phyloP scores from a whole-genome alignment of 2,113 vertebrate genomes.

The Nesospiza acunhae region DNA sequence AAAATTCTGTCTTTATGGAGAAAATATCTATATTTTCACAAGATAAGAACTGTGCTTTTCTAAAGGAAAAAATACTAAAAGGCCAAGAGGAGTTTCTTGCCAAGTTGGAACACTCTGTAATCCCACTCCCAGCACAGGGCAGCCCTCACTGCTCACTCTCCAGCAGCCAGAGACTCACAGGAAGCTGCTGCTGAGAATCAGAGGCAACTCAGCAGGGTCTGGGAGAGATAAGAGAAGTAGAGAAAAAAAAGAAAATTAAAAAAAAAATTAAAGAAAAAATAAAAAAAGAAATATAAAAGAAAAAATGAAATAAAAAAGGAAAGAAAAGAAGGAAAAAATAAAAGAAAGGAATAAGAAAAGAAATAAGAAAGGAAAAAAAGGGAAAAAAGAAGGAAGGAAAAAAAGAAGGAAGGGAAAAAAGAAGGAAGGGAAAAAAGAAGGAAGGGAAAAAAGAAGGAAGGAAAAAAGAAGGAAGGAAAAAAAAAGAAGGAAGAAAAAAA shows the following conservation, averaged over 20 bases:
- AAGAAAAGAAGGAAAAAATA: no score
- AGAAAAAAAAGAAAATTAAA: not conserved
- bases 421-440: no score
- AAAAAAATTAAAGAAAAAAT: not conserved
- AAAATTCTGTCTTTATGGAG: constrained; percentile 18
- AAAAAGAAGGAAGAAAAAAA: no score
- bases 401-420: no score
- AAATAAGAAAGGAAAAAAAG: no score
- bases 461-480: not conserved
- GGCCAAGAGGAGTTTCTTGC: not conserved
- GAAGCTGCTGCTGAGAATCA: not conserved
- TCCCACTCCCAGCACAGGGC: not conserved
- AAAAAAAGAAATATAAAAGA: no score
- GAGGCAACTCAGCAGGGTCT: not conserved
- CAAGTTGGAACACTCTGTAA: not conserved
- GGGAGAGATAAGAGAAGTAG: not conserved
- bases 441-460: not conserved
- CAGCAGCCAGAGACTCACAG: not conserved
- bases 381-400: not conserved
- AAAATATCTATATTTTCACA: constrained; percentile 42
- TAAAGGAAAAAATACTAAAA: not conserved
- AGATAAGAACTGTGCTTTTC: constrained; percentile 43
- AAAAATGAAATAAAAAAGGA: no score
- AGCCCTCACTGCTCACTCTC: not conserved
- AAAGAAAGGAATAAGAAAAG: no score